phyloP scores from a whole-genome alignment of 2,113 vertebrate genomes.

The Bufo bufo region DNA sequence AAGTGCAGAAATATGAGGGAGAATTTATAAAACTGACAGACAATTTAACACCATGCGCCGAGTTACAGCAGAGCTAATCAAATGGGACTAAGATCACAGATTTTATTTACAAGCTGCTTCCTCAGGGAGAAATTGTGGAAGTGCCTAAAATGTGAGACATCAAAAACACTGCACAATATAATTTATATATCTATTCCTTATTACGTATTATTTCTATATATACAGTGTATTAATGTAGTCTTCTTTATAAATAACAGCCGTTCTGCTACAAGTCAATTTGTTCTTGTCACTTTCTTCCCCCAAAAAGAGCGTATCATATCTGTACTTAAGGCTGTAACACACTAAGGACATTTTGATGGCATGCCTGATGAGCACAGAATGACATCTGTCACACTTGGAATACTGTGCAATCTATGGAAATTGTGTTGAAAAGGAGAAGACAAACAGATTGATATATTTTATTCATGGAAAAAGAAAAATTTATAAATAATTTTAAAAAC shows the following conservation, averaged over 20 bases:
- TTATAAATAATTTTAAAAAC: too few species aligned
- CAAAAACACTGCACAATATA: not conserved
- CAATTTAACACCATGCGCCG: slow-evolving; percentile 5
- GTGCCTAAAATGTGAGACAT: not conserved
- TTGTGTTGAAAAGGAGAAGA: too few species aligned
- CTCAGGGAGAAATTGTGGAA: not conserved
- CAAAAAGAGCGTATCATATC: not conserved
- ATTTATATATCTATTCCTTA: not conserved
- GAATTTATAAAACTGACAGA: not conserved
- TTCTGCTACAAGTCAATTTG: not conserved
- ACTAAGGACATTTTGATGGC: not conserved
- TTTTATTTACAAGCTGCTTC: slow-evolving; percentile 39
- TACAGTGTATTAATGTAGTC: not conserved
- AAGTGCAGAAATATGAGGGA: slow-evolving; percentile 38
- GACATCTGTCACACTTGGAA: too few species aligned
- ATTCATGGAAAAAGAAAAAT: too few species aligned
- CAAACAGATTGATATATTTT: too few species aligned
- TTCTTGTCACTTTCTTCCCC: not conserved
- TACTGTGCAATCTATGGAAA: too few species aligned
- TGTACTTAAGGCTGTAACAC: not conserved
- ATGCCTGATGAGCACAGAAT: not conserved
- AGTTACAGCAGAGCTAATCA: not conserved
- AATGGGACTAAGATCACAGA: not conserved
- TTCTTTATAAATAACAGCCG: not conserved
- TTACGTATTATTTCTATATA: not conserved